Base-by-base conservation (phyloP, 2,797 vertebrate genomes). In the Menidia menidia region DNA sequence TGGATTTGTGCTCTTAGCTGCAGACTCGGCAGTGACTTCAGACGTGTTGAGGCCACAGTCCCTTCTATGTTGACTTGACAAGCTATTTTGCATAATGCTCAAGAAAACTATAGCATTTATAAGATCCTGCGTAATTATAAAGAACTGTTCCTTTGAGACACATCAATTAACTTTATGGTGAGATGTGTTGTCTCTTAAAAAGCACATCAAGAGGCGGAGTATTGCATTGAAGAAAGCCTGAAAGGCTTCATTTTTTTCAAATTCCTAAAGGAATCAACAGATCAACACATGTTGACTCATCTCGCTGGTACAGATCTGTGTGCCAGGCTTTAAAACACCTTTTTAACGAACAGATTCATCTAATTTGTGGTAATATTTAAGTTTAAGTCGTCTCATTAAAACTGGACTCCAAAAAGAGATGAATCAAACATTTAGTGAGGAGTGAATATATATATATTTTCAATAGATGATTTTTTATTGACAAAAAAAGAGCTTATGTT, bases 11-110 rank as follows among this genome's bases (percentile, higher is more conserved):
- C 14, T 60, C 45, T n/a, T 32, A 19, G 45, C 59, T 39, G 48
- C 43, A 55, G 58, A 78, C 30, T 33, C 53, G 52, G 32, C 30
- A 43, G 8, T 54, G 35, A 12, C 10, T 74, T 18, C 67, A 77
- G 66, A 77, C 67, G 63, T 19, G 7, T 65, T 19, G 54, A 54
- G 43, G 43, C 60, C 45, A 13, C 6, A 48, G 18, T 43, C 32
- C 65, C 6, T 10, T 50, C 35, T 10, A 47, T 2, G 7, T 62
- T 15, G 54, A 65, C 58, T 42, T 48, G 32, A 10, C 1, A n/a
- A 48, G 18, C 3, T 3, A 8, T 48, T 18, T 48, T 9, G 45
- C n/a, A 48, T 18, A 48, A 48, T 18, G n/a, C n/a, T 8, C 18
- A 8, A 9, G 18, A 39, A 39, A 25, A 25, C 25, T 39, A 5